Evolutionary conservation across 2,113 vertebrate species (phyloP).

Genomic region (Tympanuchus pallidicinctus): DNA sequence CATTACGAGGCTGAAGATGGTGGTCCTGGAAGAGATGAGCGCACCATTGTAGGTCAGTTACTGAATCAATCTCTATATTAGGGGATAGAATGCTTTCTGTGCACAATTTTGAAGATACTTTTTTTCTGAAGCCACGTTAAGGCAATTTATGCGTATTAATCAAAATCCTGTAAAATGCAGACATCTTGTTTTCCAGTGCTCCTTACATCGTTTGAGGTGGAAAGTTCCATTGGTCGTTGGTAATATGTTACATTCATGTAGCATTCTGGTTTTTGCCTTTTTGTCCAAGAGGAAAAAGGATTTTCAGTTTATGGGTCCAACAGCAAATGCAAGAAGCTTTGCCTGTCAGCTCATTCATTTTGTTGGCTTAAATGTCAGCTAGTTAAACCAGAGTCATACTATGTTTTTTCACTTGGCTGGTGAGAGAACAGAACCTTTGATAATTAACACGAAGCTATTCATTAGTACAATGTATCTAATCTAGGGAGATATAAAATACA

Average conservation of each 20-base stretch:
- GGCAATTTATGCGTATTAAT: background rate
- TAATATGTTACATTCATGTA: background rate
- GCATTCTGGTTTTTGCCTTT: background rate
- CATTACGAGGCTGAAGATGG: background rate
- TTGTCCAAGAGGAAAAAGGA: background rate
- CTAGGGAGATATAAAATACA: background rate
- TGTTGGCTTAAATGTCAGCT: conserved; percentile 38
- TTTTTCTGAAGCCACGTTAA: background rate
- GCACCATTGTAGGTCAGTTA: background rate
- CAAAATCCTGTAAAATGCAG: background rate
- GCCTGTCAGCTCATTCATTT: conserved; percentile 13
- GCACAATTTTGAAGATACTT: background rate
- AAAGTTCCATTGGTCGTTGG: background rate
- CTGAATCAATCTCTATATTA: background rate
- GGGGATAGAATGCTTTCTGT: background rate
- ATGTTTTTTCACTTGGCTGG: conserved; percentile 20
- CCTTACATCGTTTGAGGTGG: background rate
- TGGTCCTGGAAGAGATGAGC: background rate
- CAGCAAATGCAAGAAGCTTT: background rate
- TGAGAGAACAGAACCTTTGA: background rate
- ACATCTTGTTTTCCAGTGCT: background rate
- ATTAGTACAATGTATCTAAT: background rate
- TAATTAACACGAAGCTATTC: conserved; percentile 11
- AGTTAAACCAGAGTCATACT: background rate
- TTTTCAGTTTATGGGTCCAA: background rate